Conservation (phyloP, 1,140 invertebrate species). For the Whitmania pigra region DNA sequence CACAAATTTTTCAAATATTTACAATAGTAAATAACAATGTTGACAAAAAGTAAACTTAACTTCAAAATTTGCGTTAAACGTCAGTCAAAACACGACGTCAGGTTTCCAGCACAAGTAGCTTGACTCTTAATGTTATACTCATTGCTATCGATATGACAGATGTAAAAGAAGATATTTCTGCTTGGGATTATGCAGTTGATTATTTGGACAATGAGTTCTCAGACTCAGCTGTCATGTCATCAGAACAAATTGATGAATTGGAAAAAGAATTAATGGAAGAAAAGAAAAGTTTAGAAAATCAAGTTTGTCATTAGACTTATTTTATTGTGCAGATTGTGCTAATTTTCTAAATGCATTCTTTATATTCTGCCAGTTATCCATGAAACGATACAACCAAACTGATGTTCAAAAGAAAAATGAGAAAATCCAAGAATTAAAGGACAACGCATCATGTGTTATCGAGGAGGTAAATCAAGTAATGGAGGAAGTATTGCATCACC, state of each 20-base stretch:
- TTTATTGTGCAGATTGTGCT: background rate
- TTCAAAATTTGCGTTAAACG: no score
- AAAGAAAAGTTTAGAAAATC: background rate
- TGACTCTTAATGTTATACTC: no score
- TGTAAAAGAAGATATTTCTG: background rate
- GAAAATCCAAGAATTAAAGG: background rate
- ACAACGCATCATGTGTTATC: background rate
- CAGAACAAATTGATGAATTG: conserved; percentile 2
- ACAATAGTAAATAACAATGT: no score
- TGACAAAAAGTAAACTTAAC: no score
- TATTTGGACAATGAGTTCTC: background rate
- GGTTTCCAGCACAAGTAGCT: no score
- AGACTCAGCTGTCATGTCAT: background rate
- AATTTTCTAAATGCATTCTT: background rate
- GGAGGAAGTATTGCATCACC: background rate
- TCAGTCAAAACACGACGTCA: no score
- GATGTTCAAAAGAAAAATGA: background rate
- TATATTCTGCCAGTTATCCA: background rate
- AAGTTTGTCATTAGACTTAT: background rate
- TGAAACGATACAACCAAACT: background rate
- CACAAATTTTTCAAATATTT: no score
- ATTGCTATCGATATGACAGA: no score
- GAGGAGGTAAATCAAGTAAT: background rate
- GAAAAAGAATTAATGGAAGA: conserved; percentile 5
- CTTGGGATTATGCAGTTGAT: background rate